phyloP scores from a whole-genome alignment of 2,888 invertebrate species.

The Steinernema hermaphroditum region DNA sequence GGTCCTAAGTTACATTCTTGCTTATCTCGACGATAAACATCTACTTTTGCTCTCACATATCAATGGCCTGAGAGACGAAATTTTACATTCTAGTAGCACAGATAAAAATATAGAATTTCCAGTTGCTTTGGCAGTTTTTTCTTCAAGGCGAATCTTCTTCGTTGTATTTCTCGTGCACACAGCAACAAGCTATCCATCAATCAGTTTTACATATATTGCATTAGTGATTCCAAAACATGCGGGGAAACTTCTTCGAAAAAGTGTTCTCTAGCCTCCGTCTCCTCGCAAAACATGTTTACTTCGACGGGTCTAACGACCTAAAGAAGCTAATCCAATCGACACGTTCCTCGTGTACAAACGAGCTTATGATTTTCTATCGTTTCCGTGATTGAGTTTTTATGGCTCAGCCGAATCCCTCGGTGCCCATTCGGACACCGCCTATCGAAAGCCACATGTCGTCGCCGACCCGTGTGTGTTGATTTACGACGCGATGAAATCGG shows the following conservation, averaged over 20 bases:
- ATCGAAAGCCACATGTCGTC: not conserved
- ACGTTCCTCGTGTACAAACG: not conserved
- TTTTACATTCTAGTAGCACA: too few species aligned
- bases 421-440: not conserved
- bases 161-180: too few species aligned
- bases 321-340: not conserved
- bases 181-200: too few species aligned
- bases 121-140: too few species aligned
- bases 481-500: conserved; percentile 3
- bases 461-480: not conserved
- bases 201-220: too few species aligned
- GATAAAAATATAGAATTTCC: too few species aligned
- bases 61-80: too few species aligned
- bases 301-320: not conserved
- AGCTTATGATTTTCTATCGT: not conserved
- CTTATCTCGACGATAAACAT: too few species aligned
- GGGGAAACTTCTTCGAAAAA: not conserved
- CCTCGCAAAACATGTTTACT: not conserved
- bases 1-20: too few species aligned
- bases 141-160: too few species aligned
- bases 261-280: not conserved
- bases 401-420: not conserved
- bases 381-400: conserved; percentile 9
- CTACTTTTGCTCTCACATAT: too few species aligned
- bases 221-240: too few species aligned